Conservation (phyloP, 2,113 vertebrate species). For the Carassius auratus region DNA sequence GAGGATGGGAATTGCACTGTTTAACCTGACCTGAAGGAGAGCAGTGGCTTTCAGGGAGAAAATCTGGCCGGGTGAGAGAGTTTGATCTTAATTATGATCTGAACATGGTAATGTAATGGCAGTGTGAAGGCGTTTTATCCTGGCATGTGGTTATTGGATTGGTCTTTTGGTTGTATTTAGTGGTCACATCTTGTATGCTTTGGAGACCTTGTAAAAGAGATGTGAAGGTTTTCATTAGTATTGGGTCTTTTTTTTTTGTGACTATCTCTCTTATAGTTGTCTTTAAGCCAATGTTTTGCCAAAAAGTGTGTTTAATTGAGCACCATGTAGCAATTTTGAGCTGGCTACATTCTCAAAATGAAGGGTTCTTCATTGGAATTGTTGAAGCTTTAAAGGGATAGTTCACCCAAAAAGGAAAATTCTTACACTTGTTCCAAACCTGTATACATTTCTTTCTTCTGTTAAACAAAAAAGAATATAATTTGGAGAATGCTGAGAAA, state of each 20-base stretch:
- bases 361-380: neutral
- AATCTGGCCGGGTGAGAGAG: conserved; percentile 51
- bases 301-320: neutral
- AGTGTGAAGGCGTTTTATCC: neutral
- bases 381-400: neutral
- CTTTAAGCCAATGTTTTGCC: neutral
- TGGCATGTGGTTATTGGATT: neutral
- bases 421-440: neutral
- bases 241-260: neutral
- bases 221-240: neutral
- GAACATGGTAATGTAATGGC: neutral
- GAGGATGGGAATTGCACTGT: conserved; percentile 42
- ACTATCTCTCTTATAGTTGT: neutral
- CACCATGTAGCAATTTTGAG: neutral
- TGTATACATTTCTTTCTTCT: too few species aligned
- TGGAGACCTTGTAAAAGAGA: neutral
- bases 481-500: too few species aligned
- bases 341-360: too few species aligned
- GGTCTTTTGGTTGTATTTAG: neutral
- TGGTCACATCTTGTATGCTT: neutral
- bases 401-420: neutral
- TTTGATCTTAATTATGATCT: neutral
- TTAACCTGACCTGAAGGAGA: conserved; percentile 17
- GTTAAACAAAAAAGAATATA: too few species aligned
- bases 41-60: conserved; percentile 31